A percentile compares a stretch with the other conserved stretches of the same genome.
phyloP scores from a whole-genome alignment of 2,113 vertebrate species.

The Gnathonemus echidnorhynchus region DNA sequence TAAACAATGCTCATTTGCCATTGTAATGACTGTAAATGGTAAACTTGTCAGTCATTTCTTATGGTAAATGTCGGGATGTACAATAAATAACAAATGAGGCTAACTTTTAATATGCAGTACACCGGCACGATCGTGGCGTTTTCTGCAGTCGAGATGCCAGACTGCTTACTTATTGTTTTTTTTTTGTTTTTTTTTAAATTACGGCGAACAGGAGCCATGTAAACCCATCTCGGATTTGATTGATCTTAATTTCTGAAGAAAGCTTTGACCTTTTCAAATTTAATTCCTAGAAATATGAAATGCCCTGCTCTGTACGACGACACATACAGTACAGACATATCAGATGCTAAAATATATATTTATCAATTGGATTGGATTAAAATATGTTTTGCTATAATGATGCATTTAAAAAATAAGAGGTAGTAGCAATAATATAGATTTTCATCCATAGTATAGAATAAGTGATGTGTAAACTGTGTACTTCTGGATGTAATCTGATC shows the following conservation, averaged over 20 bases:
- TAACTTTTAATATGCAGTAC: constrained; percentile 1
- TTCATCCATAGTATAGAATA: constrained; percentile 76
- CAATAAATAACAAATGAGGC: background rate
- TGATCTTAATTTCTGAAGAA: constrained; percentile 26
- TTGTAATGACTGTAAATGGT: constrained; percentile 13
- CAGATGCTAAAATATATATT: constrained; percentile 60
- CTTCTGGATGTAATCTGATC: constrained; percentile 73
- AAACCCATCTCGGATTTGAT: background rate
- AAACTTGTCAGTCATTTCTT: constrained; percentile 14
- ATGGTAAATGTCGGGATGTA: constrained; percentile 8
- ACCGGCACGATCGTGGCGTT: background rate
- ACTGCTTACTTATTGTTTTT: background rate
- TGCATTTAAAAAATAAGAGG: constrained; percentile 78
- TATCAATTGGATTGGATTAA: constrained; percentile 76
- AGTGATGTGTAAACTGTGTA: constrained; percentile 78
- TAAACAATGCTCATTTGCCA: constrained; percentile 12
- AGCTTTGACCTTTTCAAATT: constrained; percentile 71
- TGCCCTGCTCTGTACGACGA: constrained; percentile 65
- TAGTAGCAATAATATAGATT: constrained; percentile 84
- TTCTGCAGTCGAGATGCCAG: background rate
- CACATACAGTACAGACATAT: constrained; percentile 33
- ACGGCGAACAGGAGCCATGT: background rate
- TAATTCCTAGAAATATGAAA: constrained; percentile 74
- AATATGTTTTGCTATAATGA: constrained; percentile 70
- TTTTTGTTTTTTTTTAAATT: background rate